Evolutionary conservation across 2,113 vertebrate genomes (phyloP), one percentile per base, ranked within the genome.

Genomic region (Upupa epops): DNA sequence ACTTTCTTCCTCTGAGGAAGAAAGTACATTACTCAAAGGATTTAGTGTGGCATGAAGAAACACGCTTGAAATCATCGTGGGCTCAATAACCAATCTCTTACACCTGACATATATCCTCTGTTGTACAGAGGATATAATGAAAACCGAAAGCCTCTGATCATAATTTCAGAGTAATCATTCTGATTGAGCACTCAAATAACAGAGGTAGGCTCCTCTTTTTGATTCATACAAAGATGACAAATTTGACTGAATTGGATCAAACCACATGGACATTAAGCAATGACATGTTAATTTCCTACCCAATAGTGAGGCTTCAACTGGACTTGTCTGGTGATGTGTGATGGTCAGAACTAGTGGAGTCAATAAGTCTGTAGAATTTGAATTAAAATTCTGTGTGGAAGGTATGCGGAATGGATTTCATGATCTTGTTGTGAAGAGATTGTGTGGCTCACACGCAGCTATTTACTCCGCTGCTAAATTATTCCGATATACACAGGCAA

Each of bases 241-340:
- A 5, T 59, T 36, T 26, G 9, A 71, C 9, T 51, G 37, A 52
- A 83, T 1, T 60, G 40, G 34, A 71, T 71, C 29, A 74, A 34
- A 29, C 45, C 25, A 32, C 13, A 32, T 10, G 28, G 77, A 94
- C 90, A 71, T 55, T 1, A 60, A 75, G 32, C 22, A 64, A 55
- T 63, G 28, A 46, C 8, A 21, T 22, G 17, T 25, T 73, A 40
- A 28, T 66, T 86, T 63, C n/a, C 60, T 45, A 49, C 12, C 34
- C 78, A 31, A 87, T 4, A 75, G 17, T 19, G 34, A 92, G 51
- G 13, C 45, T 60, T 55, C 61, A 81, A 78, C 71, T 37, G 37
- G 71, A 22, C 77, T 54, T 28, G 66, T 49, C 55, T 21, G 22
- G 22, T 64, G 61, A 63, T 0, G 0, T 36, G 64, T 0, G 1